Base-by-base conservation (phyloP, 2,113 vertebrate species). In the Noctilio leporinus region DNA sequence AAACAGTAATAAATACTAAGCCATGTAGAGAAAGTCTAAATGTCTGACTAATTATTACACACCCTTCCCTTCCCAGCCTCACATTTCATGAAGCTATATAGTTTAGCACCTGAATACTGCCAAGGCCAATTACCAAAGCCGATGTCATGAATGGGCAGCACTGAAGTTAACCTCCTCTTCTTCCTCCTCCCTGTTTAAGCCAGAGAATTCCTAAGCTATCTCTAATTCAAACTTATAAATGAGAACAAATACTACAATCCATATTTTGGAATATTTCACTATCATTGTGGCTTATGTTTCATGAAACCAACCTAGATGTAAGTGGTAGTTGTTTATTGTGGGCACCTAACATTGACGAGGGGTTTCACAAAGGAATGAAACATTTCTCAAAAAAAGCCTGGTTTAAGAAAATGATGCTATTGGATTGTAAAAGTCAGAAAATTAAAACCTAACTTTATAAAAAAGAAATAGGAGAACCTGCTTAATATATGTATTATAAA, bases 1-100 rank as follows among this genome's bases (percentile, higher is more conserved):
- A 97, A 98, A 96, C 15, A 85, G 72, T 96, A 98, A 97, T 97
- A 96, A 98, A 97, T 93, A 92, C 64, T 96, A 98, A 96, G 33
- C 86, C 67, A 3, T 91, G 88, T 81, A 51, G 35, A 75, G 97
- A 82, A 96, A 96, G 65, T 97, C 95, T 91, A 95, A 97, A 73
- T 95, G 83, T 94, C 85, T 94, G 78, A 40, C 70, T 98, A 97
- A 97, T 97, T 97, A 96, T 82, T 81, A 26, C 70, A 83, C 30
- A 89, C 38, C 22, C 62, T 96, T 81, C 49, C 96, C 78, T 94
- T 97, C 40, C 19, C 51, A 96, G 95, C 24, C 75, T 72, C 70
- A 93, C 59, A 93, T 95, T 97, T 94, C 90, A 67, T 43, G 94
- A 96, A 95, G 65, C 67, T 96, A 43, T 33, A 40, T 51, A 51